These are phyloP conservation scores for Galaxea fascicularis DNA, from an alignment of 92 coral and sea anemone genomes.

Conservation along the genomic window DNA sequence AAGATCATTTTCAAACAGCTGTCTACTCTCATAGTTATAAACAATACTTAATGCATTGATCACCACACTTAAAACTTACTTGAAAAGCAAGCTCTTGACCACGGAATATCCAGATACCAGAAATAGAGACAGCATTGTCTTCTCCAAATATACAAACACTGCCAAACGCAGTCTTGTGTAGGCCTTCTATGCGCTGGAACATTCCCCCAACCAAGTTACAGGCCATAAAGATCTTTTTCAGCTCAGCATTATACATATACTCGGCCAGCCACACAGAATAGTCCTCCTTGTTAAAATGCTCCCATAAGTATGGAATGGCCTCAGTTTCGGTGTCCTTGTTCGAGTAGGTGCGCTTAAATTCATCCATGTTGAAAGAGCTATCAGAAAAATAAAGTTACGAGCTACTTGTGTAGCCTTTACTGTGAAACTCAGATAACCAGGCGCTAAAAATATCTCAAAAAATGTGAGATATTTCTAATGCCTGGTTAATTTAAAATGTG, in stretches of 20 bases:
- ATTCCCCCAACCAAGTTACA: slow-evolving; percentile 90
- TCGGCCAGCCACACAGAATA: slow-evolving; percentile 91
- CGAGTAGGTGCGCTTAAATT: slow-evolving; percentile 81
- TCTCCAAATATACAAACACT: slow-evolving; percentile 78
- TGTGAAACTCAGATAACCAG: background rate
- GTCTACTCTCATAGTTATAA: no score
- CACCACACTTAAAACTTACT: slow-evolving; percentile 60
- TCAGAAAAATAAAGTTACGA: background rate
- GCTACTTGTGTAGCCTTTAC: background rate
- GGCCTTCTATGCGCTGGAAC: slow-evolving; percentile 89
- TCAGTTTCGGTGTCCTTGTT: slow-evolving; percentile 78
- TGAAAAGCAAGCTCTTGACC: slow-evolving; percentile 85
- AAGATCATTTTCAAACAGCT: no score
- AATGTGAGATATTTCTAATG: no score
- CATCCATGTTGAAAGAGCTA: slow-evolving; percentile 90
- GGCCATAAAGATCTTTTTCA: slow-evolving; percentile 77
- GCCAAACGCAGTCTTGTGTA: slow-evolving; percentile 85
- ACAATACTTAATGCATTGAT: background rate
- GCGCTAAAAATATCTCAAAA: background rate
- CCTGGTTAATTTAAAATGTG: background rate
- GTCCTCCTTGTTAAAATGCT: slow-evolving; percentile 91
- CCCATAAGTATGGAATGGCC: slow-evolving; percentile 94
- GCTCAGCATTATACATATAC: slow-evolving; percentile 76
- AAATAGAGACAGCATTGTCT: slow-evolving; percentile 36
- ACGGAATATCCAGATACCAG: slow-evolving; percentile 88